Conservation (phyloP, 2,888 invertebrate genomes). For the Heliconius cydno region DNA sequence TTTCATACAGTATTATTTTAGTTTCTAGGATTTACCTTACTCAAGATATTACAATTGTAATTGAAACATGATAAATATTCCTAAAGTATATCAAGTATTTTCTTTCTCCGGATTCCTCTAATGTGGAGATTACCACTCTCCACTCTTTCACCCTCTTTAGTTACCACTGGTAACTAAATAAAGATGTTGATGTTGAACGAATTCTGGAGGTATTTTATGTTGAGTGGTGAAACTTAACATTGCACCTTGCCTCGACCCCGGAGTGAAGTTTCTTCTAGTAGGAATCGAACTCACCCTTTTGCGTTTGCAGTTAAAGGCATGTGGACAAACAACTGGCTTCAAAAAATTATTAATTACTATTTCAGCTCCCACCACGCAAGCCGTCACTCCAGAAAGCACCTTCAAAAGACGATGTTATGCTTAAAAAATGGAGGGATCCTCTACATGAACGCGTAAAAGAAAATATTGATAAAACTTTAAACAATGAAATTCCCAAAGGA, state of each 20-base stretch:
- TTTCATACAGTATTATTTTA: not conserved
- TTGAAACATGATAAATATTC: not conserved
- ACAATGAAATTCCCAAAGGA: slow-evolving; percentile 78
- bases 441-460: slow-evolving; percentile 80
- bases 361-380: slow-evolving; percentile 76
- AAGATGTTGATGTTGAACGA: too few species aligned
- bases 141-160: too few species aligned
- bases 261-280: too few species aligned
- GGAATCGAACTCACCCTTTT: too few species aligned
- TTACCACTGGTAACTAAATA: too few species aligned
- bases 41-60: not conserved
- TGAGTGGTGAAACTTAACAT: too few species aligned
- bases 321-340: too few species aligned
- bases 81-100: not conserved
- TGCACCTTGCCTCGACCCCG: too few species aligned
- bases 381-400: slow-evolving; percentile 76
- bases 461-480: slow-evolving; percentile 79
- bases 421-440: slow-evolving; percentile 81
- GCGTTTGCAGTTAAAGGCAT: too few species aligned
- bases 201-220: too few species aligned
- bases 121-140: not conserved
- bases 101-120: not conserved
- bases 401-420: slow-evolving; percentile 75
- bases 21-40: not conserved
- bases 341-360: slow-evolving; percentile 30